Conservation (phyloP, 1,140 invertebrate genomes). For the Aphelinus certus region DNA sequence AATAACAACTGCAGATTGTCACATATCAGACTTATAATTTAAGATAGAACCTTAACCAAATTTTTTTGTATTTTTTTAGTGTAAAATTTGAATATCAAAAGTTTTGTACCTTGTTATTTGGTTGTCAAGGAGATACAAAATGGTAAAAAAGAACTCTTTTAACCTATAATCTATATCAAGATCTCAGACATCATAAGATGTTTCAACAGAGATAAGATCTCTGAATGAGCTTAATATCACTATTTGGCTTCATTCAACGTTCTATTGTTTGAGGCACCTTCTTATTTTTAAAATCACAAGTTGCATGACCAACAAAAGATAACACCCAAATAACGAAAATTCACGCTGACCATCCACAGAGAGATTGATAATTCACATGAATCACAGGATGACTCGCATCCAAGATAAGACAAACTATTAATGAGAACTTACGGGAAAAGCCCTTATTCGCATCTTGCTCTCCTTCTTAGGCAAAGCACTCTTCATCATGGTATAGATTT, state of each 20-base stretch:
- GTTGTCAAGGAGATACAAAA: slow-evolving; percentile 35
- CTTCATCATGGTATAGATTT: slow-evolving; percentile 67
- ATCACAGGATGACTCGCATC: not conserved
- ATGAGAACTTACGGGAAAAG: slow-evolving; percentile 87
- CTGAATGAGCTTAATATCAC: too few species aligned
- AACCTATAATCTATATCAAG: too few species aligned
- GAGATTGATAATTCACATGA: not conserved
- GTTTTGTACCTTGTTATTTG: slow-evolving; percentile 13
- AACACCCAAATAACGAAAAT: too few species aligned
- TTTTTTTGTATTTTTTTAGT: slow-evolving; percentile 34
- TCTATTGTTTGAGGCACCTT: too few species aligned
- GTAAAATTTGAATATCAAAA: slow-evolving; percentile 38
- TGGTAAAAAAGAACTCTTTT: slow-evolving; percentile 2
- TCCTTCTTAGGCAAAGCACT: slow-evolving; percentile 85
- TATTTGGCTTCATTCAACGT: too few species aligned
- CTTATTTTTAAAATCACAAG: not conserved
- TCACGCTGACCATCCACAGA: not conserved
- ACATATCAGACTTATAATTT: slow-evolving; percentile 36
- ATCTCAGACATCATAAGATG: too few species aligned
- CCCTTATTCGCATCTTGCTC: slow-evolving; percentile 96
- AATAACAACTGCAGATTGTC: slow-evolving; percentile 9
- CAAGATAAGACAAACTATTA: not conserved
- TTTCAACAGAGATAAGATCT: too few species aligned
- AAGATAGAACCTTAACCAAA: slow-evolving; percentile 29
- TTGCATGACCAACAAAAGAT: not conserved